Evolutionary conservation across 2,113 vertebrate genomes (phyloP), one percentile per base, ranked within the genome.

Genomic region (Procavia capensis): DNA sequence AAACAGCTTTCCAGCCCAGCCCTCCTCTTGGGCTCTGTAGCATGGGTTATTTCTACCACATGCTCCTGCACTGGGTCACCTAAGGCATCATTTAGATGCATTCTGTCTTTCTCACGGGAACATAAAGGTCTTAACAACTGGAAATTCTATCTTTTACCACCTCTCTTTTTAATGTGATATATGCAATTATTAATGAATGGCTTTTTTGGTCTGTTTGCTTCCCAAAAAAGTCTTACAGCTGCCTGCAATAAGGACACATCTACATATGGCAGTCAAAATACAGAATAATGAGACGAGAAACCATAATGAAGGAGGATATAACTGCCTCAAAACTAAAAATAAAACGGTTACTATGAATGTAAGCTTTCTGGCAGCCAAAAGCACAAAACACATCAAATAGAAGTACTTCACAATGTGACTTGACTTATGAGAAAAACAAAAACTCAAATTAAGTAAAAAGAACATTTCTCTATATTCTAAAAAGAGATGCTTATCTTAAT

Each of bases 401-500:
- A 66, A 78, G 79, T 39, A 57, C 31, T 54, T 57, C 45, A 43
- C 50, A 45, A 80, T n/a, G 6, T 75, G 29, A 68, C n/a, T 41
- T 68, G 2, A 24, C 16, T 72, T 24, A 13, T 80, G 6, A 25
- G 27, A 86, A 96, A 78, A 66, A 45, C 17, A 57, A 94, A 85
- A 79, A 47, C 11, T 17, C n/a, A 39, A 11, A 39, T 78, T 3
- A 93, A 76, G 39, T 68, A 75, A 86, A 34, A 81, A 54, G 36
- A 95, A 68, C 16, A 36, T 13, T 24, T 75, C 25, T 74, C 79
- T 86, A 11, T 64, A 54, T 8, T 29, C 25, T 68, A 68, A 9
- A 96, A 86, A 94, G 57, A 90, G 19, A 74, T 57, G 22, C 5
- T 66, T 85, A 4, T 13, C 61, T 76, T 78, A 70, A 87, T 74